These are phyloP conservation scores for Boloria selene DNA, from an alignment of 2,888 invertebrate species.

Conservation along the genomic window DNA sequence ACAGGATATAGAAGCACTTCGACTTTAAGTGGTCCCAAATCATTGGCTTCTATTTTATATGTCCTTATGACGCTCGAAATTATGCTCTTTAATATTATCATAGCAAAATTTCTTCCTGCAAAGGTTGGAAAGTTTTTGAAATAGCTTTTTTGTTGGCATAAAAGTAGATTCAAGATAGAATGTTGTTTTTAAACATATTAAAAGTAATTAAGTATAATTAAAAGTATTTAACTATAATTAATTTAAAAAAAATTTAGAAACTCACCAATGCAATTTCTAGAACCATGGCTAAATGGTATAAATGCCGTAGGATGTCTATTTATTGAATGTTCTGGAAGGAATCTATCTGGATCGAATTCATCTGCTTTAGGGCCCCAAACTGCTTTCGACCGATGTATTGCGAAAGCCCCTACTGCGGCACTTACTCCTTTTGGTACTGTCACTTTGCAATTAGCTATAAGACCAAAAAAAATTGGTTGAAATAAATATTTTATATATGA, in stretches of 20 bases:
- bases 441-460: constrained; percentile 63
- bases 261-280: constrained; percentile 73
- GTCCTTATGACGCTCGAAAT: constrained; percentile 60
- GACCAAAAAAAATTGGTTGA: not conserved
- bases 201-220: not conserved
- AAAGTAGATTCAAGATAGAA: too few relatives aligned
- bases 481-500: too few relatives aligned
- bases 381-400: constrained; percentile 73
- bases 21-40: constrained; percentile 64
- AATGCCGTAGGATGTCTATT: constrained; percentile 73
- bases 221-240: too few relatives aligned
- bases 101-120: constrained; percentile 70
- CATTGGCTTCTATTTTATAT: constrained; percentile 60
- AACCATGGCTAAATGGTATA: constrained; percentile 75
- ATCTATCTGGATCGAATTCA: constrained; percentile 83
- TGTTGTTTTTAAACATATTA: not conserved
- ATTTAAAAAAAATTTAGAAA: not conserved
- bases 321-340: constrained; percentile 74
- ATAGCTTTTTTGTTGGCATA: not conserved
- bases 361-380: constrained; percentile 81
- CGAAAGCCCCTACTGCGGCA: constrained; percentile 70
- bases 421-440: constrained; percentile 71
- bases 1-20: constrained; percentile 68
- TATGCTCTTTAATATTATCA: constrained; percentile 69
- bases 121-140: constrained; percentile 32